These are phyloP conservation scores for Nothoprocta perdicaria DNA, from an alignment of 2,113 vertebrate genomes.

Conservation along the genomic window DNA sequence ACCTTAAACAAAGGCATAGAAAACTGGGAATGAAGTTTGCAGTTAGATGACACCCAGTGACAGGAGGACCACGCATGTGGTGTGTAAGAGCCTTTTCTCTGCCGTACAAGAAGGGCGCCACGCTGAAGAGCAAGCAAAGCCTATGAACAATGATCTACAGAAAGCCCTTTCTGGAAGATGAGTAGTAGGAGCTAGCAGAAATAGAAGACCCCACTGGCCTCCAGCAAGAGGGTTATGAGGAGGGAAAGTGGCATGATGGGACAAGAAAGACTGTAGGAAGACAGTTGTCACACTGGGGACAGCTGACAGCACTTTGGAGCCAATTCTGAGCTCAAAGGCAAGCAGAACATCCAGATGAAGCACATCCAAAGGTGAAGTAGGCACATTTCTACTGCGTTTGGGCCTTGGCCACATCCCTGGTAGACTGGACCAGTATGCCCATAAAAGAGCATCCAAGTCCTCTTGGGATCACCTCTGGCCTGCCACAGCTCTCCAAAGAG, in stretches of 20 bases:
- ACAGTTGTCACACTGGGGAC: background rate
- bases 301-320: background rate
- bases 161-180: background rate
- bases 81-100: background rate
- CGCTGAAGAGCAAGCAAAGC: background rate
- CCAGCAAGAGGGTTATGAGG: background rate
- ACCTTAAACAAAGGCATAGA: background rate
- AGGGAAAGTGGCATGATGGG: background rate
- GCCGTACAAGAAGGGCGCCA: background rate
- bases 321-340: background rate
- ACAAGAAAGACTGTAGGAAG: background rate
- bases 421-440: background rate
- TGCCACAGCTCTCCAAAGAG: background rate
- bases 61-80: background rate
- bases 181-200: fast-evolving
- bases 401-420: background rate
- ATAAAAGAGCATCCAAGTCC: background rate
- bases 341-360: background rate
- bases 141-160: background rate
- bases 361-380: background rate
- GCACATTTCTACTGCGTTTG: background rate
- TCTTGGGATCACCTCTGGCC: background rate
- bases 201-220: background rate
- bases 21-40: background rate
- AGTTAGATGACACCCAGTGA: background rate